Base-by-base conservation (phyloP, 2,797 vertebrate genomes). In the Hydrophis major region DNA sequence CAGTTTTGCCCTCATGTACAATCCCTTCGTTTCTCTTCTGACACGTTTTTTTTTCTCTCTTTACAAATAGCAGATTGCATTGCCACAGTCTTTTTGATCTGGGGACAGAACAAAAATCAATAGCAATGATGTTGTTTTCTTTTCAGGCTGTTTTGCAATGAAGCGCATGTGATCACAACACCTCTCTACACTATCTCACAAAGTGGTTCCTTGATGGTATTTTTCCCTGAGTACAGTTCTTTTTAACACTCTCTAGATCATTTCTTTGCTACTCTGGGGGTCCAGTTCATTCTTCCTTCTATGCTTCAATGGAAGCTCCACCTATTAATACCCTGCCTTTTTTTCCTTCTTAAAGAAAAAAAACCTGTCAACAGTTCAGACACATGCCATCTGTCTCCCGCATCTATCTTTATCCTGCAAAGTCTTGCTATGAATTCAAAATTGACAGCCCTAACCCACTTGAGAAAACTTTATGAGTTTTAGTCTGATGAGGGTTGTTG, bases 11-110 rank as follows among this genome's bases (percentile, higher is more conserved):
- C 93, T 95, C 89, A 47, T 2, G 50, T 94, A 92, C 86, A 86
- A 92, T n/a, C 74, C 59, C 69, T 93, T 92, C 59, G 69, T 95
- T 93, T 89, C 95, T 96, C 86, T 95, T 90, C 95, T 94, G 95
- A 96, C 94, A 95, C 59, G 55, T 92, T 95, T 91, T 14, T 37
- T 37, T 12, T 3, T 57, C 3, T 25, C 11, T 92, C 95, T 97
- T 6, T 95, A 94, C 93, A 97, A 97, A 97, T 94, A 97, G 95
- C 95, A 96, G 91, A 94, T 93, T 96, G 94, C 66, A 50, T 86
- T 94, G 96, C 93, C 95, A 94, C 91, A 91, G 90, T 94, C 88
- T 37, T 96, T 94, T 93, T 94, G 87, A 74, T 94, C 96, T 95
- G 92, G 95, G 96, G 88, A 95, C 89, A 96, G 93, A 96, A 96